These are phyloP conservation scores for Xanthia togata DNA, from an alignment of 2,888 invertebrate species.

Conservation along the genomic window DNA sequence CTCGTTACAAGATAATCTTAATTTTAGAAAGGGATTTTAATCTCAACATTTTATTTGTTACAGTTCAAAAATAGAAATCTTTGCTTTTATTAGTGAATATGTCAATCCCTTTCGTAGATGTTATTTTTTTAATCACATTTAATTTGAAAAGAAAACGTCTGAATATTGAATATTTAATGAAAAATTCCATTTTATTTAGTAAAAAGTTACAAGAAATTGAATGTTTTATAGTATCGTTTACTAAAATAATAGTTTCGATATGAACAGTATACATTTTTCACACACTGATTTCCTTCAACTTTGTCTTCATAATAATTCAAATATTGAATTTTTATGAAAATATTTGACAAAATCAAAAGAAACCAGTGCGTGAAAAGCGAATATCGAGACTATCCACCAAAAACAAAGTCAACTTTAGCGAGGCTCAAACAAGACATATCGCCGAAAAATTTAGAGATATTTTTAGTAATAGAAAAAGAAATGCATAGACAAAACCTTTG, in stretches of 20 bases:
- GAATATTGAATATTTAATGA: neutral
- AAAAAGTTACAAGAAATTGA: constrained; percentile 51
- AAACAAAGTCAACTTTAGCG: constrained; percentile 14
- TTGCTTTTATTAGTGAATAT: neutral
- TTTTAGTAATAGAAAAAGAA: constrained; percentile 20
- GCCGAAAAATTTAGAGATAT: constrained; percentile 20
- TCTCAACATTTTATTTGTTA: neutral
- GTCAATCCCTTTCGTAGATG: neutral
- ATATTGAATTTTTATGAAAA: neutral
- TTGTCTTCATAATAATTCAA: neutral
- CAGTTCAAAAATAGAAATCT: constrained; percentile 28
- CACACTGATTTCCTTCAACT: too few species aligned
- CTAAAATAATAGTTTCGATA: constrained; percentile 3
- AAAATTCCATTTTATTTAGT: constrained; percentile 30
- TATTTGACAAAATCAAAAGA: neutral
- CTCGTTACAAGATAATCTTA: constrained; percentile 34
- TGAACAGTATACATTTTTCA: neutral
- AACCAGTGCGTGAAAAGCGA: neutral
- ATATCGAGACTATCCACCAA: neutral
- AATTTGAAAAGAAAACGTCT: constrained; percentile 11
- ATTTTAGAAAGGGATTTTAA: constrained; percentile 4
- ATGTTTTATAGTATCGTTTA: neutral
- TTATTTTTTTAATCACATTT: neutral
- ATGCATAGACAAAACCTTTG: constrained; percentile 29
- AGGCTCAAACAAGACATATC: constrained; percentile 19